Evolutionary conservation across 2,888 invertebrate genomes (phyloP).

Genomic region (Meghimatium bilineatum): DNA sequence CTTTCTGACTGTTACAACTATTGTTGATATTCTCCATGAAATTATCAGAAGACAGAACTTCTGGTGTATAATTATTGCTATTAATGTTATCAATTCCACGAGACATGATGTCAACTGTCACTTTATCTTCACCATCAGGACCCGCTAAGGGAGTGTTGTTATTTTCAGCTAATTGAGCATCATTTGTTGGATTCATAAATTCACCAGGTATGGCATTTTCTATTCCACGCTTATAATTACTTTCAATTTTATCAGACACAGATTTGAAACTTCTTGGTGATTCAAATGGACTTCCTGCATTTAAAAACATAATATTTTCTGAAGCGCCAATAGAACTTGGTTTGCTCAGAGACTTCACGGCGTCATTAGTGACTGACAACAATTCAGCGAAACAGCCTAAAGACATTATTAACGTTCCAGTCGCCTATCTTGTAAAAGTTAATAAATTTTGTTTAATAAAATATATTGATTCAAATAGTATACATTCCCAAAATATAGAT

Average conservation of each 20-base stretch:
- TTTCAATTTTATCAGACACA: constrained; percentile 26
- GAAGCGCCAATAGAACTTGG: constrained; percentile 39
- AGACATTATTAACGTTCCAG: constrained; percentile 36
- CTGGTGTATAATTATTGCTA: constrained; percentile 58
- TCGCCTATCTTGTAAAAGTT: background rate
- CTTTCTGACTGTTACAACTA: constrained; percentile 55
- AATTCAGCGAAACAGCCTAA: constrained; percentile 62
- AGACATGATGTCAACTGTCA: constrained; percentile 57
- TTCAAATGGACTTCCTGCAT: constrained; percentile 41
- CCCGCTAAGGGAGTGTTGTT: constrained; percentile 44
- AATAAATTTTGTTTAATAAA: background rate
- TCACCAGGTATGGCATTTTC: constrained; percentile 46
- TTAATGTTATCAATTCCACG: constrained; percentile 47
- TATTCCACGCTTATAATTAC: constrained; percentile 56
- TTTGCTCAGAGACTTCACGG: constrained; percentile 65
- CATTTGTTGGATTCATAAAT: background rate
- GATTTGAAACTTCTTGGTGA: constrained; percentile 34
- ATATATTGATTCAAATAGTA: background rate
- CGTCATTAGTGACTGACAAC: constrained; percentile 66
- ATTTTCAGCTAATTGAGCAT: constrained; percentile 20
- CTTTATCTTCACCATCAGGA: constrained; percentile 60
- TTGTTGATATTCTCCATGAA: constrained; percentile 62
- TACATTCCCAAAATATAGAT: background rate
- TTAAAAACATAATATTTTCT: constrained; percentile 2
- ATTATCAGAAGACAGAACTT: constrained; percentile 57